Conservation (phyloP, 2,113 vertebrate species). For the Archilochus colubris region DNA sequence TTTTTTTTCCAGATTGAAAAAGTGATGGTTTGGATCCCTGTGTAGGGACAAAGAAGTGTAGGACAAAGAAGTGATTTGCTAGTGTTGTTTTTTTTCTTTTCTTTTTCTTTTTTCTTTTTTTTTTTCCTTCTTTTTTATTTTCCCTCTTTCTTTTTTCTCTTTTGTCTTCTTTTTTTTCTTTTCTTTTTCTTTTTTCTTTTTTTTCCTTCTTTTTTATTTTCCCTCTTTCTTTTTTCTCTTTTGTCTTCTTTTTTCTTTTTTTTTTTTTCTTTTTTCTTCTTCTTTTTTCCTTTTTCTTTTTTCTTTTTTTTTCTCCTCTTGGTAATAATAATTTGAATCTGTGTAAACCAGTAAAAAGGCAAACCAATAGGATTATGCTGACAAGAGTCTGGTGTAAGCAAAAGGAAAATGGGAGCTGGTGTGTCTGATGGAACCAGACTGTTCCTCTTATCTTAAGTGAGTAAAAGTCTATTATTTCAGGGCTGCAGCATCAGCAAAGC, state of each 20-base stretch:
- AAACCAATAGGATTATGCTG: neutral
- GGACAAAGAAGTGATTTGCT: neutral
- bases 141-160: too few species aligned
- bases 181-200: too few species aligned
- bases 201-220: too few species aligned
- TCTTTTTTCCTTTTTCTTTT: too few species aligned
- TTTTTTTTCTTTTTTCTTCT: too few species aligned
- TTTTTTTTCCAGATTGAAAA: neutral
- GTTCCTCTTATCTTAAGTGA: neutral
- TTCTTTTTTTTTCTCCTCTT: rapidly evolving
- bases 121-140: too few species aligned
- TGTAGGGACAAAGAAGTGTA: too few species aligned
- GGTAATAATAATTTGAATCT: neutral
- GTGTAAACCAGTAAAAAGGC: neutral
- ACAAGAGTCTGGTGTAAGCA: neutral
- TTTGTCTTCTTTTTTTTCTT: too few species aligned
- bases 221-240: too few species aligned
- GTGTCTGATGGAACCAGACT: conserved; percentile 9
- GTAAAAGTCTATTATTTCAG: conserved; percentile 18
- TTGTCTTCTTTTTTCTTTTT: too few species aligned
- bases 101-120: too few species aligned
- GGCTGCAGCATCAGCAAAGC: conserved; percentile 28
- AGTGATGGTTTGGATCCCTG: neutral
- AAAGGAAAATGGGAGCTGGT: neutral
- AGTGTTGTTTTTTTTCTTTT: neutral